phyloP scores from a whole-genome alignment of 2,113 vertebrate genomes.

The Pseudorectes ferrugineus region DNA sequence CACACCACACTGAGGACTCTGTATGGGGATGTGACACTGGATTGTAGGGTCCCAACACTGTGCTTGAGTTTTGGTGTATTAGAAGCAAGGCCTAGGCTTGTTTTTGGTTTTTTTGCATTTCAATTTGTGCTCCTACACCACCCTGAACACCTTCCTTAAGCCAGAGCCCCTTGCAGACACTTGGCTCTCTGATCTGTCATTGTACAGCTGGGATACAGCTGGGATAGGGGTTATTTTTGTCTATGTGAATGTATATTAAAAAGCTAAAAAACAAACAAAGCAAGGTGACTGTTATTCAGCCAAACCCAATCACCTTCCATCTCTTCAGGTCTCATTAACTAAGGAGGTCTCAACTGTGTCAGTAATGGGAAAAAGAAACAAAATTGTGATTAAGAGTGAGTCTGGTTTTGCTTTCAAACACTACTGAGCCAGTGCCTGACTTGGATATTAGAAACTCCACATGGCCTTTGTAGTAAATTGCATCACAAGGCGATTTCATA shows the following conservation, averaged over 20 bases:
- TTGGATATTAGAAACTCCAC: neutral
- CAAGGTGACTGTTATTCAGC: neutral
- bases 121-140: neutral
- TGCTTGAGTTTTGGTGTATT: neutral
- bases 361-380: neutral
- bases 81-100: neutral
- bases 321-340: neutral
- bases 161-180: neutral
- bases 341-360: neutral
- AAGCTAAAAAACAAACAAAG: neutral
- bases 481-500: slow-evolving; percentile 22
- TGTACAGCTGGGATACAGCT: neutral
- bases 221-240: neutral
- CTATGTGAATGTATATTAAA: neutral
- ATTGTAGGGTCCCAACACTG: accelerated
- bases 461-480: neutral
- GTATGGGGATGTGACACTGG: neutral
- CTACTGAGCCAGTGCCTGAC: neutral
- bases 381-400: neutral
- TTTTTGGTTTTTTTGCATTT: neutral
- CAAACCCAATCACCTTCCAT: neutral
- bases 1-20: neutral
- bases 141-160: neutral
- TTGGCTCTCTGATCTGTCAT: neutral
- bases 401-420: neutral